Base-by-base conservation (phyloP, 2,888 invertebrate species). In the Phrixothrix hirtus region DNA sequence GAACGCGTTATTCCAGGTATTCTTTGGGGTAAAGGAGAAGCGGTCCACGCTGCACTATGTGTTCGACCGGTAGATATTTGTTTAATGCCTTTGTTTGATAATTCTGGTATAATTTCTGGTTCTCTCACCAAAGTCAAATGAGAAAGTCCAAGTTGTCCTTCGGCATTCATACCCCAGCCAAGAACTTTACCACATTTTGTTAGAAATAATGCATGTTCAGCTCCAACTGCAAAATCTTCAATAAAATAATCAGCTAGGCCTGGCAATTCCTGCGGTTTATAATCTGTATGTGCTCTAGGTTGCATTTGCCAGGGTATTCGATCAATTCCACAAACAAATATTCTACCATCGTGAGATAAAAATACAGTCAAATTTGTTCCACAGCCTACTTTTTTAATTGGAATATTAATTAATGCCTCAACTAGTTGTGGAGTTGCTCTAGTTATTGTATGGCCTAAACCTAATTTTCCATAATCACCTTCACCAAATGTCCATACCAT, bases 401-500 rank as follows among this genome's bases (percentile, higher is more conserved):
- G 78, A 16, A 80, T 64, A 58, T 81, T 79, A 60, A 78, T 77
- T 60, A 85, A 68, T 1, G 77, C 66, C 57, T 83, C 82, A 4
- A 85, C 78, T 59, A 77, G 71, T 69, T 80, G 80, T 1, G 80
- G 80, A 1, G 73, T 72, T 5, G 75, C 72, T 58, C 76, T 78
- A n/a, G 76, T 76, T 1, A 72, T 71, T 1, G 75, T 74, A 56
- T 76, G 75, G 9, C 79, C 79, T 15, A 79, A 35, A 2, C 77
- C 83, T 14, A 84, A 70, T 70, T 85, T 84, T 7, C 85, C 85
- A 68, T 81, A 82, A 63, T 84, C 84, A 1, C 83, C 83, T 70
- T 85, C 84, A 2, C 85, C 85, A 71, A 84, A 85, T 0, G 82
- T 78, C 83, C 83, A 85, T 0, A 83, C 81, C 1, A 72, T 77